Base-by-base conservation (phyloP, 2,888 invertebrate genomes). In the Cynaeus angustus region DNA sequence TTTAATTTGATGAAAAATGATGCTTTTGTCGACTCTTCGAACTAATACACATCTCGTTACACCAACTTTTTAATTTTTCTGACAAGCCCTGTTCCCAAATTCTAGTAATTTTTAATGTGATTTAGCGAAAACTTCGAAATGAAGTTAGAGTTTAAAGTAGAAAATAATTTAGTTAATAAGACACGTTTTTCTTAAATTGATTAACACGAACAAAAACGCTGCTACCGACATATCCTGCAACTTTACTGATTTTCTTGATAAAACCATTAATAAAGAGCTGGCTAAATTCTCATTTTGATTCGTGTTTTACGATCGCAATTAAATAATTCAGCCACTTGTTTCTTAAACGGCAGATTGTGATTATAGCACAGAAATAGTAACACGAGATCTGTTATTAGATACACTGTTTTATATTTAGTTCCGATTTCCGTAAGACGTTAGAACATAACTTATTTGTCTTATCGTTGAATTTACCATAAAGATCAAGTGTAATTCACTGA, bases 341-440 rank as follows among this genome's bases (percentile, higher is more conserved):
- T 48, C 48, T 16, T 48, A 48, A 14, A 45, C 10, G 33, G 6
- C 33, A 33, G 33, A 33, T 33, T 33, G n/a, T 21, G 21, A 21
- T 21, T 21, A 21, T 21, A 1, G 2, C 28, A 12, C 53, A 33
- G 33, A 53, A 53, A 53, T 53, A 53, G 53, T 37, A 37, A 16
- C 53, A 13, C 4, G 7, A 13, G 53, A 53, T 53, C 53, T 37
- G 52, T 33, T 53, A 37, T 37, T 50, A 16, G 53, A 53, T 59
- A 61, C 21, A 68, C 52, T 14, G 61, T 59, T 59, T 66, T 61
- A 45, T 43, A 67, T 53, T 68, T 68, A 68, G 30, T 43, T 50
- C 43, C 43, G 52, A 67, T 67, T 67, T 67, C 66, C 66, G 41
- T 41, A 52, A 50, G 41, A 48, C 55, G 53, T 55, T 9, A 46